Evolutionary conservation across 2,888 invertebrate species (phyloP), one percentile per base, ranked within the genome.

Genomic region (Osedax frankpressi): DNA sequence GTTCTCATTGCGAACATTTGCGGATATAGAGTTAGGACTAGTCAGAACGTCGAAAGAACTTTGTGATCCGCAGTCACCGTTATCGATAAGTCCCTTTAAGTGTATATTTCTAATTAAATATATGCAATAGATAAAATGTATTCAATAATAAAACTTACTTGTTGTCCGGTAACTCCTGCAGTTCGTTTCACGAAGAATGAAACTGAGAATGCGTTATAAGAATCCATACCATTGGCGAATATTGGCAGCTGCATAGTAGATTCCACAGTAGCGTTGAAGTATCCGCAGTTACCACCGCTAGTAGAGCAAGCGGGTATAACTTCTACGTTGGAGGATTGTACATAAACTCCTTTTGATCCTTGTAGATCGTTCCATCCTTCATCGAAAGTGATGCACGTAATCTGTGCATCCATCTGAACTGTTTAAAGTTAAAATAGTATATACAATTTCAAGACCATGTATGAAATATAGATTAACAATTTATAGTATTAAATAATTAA

Each of bases 311-410:
- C 29, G 29, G 29, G 25, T 14, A 69, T 30, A 19, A 69, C 69
- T 6, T 28, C 1, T 25, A n/a, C n/a, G n/a, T n/a, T n/a, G n/a
- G n/a, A n/a, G n/a, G n/a, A n/a, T n/a, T n/a, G n/a, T n/a, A n/a
- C 69, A n/a, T 69, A 28, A 24, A 26, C 69, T 19, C 29, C 69
- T 1, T 69, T 69, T 25, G 29, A 29, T 6, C 29, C 69, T 1
- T 28, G 30, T 30, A 69, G 69, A 14, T 24, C 69, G 69, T 69
- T 28, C 28, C 29, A 26, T 14, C 69, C 69, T 2, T 28, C 19
- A 30, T 25, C 25, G 69, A 69, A 69, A 14, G 69, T 69, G 69
- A 69, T 69, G 69, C 69, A 69, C n/a, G 29, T 69, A 30, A 69
- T 28, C 29, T 6, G 29, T 14, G 27, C 14, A n/a, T 69, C 30